These are phyloP conservation scores for Lindbergichthys nudifrons DNA, from an alignment of 2,797 vertebrate genomes.

Conservation along the genomic window DNA sequence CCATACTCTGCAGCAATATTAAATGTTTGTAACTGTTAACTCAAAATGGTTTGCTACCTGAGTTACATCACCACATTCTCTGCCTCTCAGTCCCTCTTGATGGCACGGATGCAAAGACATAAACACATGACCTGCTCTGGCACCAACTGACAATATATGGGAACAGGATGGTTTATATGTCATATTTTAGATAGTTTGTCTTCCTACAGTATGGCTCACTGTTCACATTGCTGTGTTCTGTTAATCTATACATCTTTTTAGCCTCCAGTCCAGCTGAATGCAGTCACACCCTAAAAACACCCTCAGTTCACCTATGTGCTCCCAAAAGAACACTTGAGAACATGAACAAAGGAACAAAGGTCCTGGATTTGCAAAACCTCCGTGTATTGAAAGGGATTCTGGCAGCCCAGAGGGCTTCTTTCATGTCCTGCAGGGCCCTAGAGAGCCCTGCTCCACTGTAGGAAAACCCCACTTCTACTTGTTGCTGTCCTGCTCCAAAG, in stretches of 20 bases:
- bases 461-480: conserved; percentile 79
- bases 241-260: too few species aligned
- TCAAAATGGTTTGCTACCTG: neutral
- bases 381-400: conserved; percentile 77
- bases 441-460: conserved; percentile 46
- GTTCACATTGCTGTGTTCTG: too few species aligned
- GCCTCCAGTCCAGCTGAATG: neutral
- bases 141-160: conserved; percentile 20
- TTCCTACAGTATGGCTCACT: neutral
- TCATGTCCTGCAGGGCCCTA: conserved; percentile 68
- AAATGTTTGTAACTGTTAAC: neutral
- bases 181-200: conserved; percentile 21
- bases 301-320: conserved; percentile 56
- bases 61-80: neutral
- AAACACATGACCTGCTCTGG: conserved; percentile 11
- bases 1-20: neutral
- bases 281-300: conserved; percentile 57
- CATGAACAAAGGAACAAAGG: conserved; percentile 82
- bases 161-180: conserved; percentile 44
- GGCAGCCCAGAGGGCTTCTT: conserved; percentile 74
- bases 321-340: conserved; percentile 70
- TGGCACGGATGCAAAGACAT: conserved; percentile 10
- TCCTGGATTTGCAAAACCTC: conserved; percentile 68
- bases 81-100: conserved; percentile 5
- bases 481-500: conserved; percentile 64